A percentile compares a stretch with the other conserved stretches of the same genome.
Evolutionary conservation across 2,888 invertebrate species (phyloP).

Genomic region (Cabera pusaria): DNA sequence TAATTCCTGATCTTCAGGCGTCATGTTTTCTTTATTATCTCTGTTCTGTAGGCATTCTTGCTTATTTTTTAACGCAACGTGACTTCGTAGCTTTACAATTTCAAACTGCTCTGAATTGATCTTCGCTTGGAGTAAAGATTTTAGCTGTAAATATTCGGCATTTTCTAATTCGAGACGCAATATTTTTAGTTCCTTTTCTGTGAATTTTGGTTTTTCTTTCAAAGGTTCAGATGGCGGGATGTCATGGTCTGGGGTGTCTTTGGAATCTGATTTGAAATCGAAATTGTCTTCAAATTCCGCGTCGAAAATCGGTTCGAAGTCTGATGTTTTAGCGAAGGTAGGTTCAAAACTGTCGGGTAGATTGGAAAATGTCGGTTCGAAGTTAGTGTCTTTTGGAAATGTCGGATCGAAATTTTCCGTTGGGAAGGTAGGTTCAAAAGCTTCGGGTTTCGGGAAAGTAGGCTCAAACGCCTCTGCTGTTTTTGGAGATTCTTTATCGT

Average conservation of each 20-base stretch:
- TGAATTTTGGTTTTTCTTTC: conserved; percentile 76
- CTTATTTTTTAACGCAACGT: conserved; percentile 76
- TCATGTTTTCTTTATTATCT: conserved; percentile 61
- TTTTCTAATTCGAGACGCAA: conserved; percentile 86
- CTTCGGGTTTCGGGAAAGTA: conserved; percentile 11
- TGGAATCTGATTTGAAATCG: conserved; percentile 52
- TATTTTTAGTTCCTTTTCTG: conserved; percentile 82
- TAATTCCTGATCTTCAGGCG: conserved; percentile 67
- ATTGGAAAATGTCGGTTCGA: conserved; percentile 11
- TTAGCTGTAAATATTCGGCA: conserved; percentile 86
- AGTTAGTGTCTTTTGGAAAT: conserved; percentile 8
- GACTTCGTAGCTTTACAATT: conserved; percentile 85
- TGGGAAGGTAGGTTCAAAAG: conserved; percentile 12
- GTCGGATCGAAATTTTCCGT: conserved; percentile 5
- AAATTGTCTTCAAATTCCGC: conserved; percentile 46
- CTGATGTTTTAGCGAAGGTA: conserved; percentile 29
- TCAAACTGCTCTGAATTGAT: conserved; percentile 89
- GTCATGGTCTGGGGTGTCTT: conserved; percentile 48
- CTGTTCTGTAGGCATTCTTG: conserved; percentile 61
- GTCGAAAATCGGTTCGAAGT: conserved; percentile 52
- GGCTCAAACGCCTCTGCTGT: conserved; percentile 40
- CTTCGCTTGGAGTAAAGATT: conserved; percentile 86
- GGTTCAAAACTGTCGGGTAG: conserved; percentile 12
- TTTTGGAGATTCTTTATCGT: conserved; percentile 46
- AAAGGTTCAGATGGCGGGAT: conserved; percentile 42